Percentiles rank a stretch among this genome's conserved stretches.
These are phyloP conservation scores for Zootermopsis nevadensis DNA, from an alignment of 2,888 invertebrate genomes.

Conservation along the genomic window DNA sequence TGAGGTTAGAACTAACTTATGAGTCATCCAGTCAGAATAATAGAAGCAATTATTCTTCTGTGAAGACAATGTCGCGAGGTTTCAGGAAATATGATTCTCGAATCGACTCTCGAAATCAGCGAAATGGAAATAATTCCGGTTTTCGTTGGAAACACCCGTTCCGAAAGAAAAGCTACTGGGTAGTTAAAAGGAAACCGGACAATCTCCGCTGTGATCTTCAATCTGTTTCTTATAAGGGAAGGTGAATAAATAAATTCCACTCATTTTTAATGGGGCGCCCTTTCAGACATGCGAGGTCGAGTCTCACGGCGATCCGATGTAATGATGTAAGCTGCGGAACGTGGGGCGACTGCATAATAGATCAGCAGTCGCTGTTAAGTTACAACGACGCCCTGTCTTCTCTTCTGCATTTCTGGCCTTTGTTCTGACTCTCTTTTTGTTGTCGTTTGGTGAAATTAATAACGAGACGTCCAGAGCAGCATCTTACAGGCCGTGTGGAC, in stretches of 20 bases:
- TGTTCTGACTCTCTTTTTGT: conserved; percentile 40
- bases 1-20: no score
- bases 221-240: not conserved
- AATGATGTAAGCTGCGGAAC: conserved; percentile 46
- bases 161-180: not conserved
- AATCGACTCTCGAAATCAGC: not conserved
- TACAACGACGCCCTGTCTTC: not conserved
- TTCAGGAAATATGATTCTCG: not conserved
- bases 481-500: conserved; percentile 26
- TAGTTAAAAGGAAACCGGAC: not conserved
- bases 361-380: not conserved
- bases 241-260: conserved; percentile 47
- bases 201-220: conserved; percentile 21
- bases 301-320: conserved; percentile 38
- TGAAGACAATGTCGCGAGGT: not conserved
- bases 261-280: conserved; percentile 50
- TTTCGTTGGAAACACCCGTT: not conserved
- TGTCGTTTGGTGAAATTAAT: conserved; percentile 11
- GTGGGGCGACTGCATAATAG: conserved; percentile 46
- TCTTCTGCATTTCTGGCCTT: conserved; percentile 5
- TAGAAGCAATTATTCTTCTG: not conserved
- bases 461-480: conserved; percentile 1
- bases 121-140: conserved; percentile 30
- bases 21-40: no score
- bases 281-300: conserved; percentile 19